phyloP scores from a whole-genome alignment of 2,888 invertebrate species.

The Plutella xylostella region DNA sequence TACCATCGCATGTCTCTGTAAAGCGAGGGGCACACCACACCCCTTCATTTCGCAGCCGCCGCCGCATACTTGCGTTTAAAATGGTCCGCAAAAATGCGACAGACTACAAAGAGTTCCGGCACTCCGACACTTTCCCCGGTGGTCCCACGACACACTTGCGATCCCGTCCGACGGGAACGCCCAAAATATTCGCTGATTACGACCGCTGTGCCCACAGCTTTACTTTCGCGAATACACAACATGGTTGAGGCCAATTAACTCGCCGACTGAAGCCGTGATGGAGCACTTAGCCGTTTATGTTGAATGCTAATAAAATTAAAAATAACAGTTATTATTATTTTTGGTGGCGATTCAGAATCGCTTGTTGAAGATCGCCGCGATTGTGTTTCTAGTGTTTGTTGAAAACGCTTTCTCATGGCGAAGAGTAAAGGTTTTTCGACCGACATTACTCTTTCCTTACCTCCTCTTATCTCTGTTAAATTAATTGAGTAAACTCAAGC shows the following conservation, averaged over 20 bases:
- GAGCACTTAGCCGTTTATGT: neutral
- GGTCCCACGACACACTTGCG: slow-evolving; percentile 58
- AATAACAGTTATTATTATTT: too few relatives aligned
- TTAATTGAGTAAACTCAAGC: too few relatives aligned
- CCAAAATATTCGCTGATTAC: slow-evolving; percentile 54
- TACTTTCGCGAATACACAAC: slow-evolving; percentile 17
- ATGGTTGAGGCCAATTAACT: slow-evolving; percentile 15
- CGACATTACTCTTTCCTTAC: too few relatives aligned
- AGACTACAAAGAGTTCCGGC: slow-evolving; percentile 43
- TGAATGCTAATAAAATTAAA: neutral
- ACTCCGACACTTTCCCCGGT: slow-evolving; percentile 54
- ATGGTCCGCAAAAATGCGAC: slow-evolving; percentile 39
- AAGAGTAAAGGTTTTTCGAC: too few relatives aligned
- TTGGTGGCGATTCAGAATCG: too few relatives aligned
- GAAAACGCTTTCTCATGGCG: too few relatives aligned
- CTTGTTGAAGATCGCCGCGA: too few relatives aligned
- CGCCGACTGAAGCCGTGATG: slow-evolving; percentile 1
- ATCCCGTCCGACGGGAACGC: slow-evolving; percentile 55
- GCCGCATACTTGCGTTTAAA: slow-evolving; percentile 41
- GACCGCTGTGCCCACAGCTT: slow-evolving; percentile 32
- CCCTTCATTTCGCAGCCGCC: slow-evolving; percentile 40
- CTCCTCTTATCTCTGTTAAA: too few relatives aligned
- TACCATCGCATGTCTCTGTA: too few relatives aligned
- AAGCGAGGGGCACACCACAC: slow-evolving; percentile 25
- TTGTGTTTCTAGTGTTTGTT: too few relatives aligned